phyloP scores from a whole-genome alignment of 2,113 vertebrate species.

The Sisor rabdophorus region DNA sequence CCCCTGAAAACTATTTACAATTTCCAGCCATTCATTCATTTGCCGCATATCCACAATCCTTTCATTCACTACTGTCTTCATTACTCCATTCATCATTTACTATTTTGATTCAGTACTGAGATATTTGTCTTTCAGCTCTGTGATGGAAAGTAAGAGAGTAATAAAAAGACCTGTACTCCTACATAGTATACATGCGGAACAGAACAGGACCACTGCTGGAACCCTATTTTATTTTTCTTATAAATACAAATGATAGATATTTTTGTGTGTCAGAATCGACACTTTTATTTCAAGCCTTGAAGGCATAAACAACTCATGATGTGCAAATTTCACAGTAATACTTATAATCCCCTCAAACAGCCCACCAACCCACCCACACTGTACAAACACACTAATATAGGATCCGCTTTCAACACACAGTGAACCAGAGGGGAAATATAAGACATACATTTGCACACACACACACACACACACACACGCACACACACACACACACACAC shows the following conservation, averaged over 20 bases:
- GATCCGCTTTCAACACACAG: slow-evolving; percentile 45
- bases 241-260: background rate
- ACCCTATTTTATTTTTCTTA: slow-evolving; percentile 50
- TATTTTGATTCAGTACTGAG: slow-evolving; percentile 36
- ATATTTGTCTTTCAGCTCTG: slow-evolving; percentile 40
- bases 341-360: background rate
- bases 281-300: background rate
- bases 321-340: background rate
- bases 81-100: slow-evolving; percentile 40
- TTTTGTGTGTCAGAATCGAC: background rate
- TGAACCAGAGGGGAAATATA: slow-evolving; percentile 37
- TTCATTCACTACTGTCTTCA: slow-evolving; percentile 45
- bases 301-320: background rate
- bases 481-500: slow-evolving; percentile 67
- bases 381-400: slow-evolving; percentile 41
- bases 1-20: slow-evolving; percentile 39
- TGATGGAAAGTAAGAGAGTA: background rate
- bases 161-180: slow-evolving; percentile 42
- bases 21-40: slow-evolving; percentile 47
- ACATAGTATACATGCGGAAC: slow-evolving; percentile 59
- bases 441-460: background rate
- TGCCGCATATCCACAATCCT: slow-evolving; percentile 38
- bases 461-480: slow-evolving; percentile 24
- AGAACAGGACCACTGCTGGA: slow-evolving; percentile 62
- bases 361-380: background rate